phyloP scores from a whole-genome alignment of 2,888 invertebrate species.

The Synanthedon tipuliformis region DNA sequence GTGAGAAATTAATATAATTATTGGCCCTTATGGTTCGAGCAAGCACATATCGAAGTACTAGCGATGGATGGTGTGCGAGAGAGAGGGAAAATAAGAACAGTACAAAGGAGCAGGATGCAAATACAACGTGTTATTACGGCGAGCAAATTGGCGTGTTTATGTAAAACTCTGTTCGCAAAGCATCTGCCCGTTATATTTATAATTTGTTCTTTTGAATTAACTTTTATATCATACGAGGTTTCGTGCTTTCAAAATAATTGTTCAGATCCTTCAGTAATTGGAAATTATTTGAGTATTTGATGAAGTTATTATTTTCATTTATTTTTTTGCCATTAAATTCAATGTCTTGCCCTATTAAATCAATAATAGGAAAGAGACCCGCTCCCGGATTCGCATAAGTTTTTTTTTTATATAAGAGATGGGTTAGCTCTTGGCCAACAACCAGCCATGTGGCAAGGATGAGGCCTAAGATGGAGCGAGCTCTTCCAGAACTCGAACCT shows the following conservation, averaged over 20 bases:
- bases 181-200: constrained; percentile 29
- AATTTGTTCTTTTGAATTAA: constrained; percentile 20
- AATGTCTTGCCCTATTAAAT: too few relatives aligned
- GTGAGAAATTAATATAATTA: constrained; percentile 52
- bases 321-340: too few relatives aligned
- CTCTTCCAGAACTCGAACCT: too few relatives aligned
- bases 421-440: too few relatives aligned
- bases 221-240: constrained; percentile 26
- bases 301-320: not conserved
- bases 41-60: constrained; percentile 20
- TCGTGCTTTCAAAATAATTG: not conserved
- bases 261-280: not conserved
- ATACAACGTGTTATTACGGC: constrained; percentile 39
- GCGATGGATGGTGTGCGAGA: constrained; percentile 24
- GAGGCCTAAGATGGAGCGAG: too few relatives aligned
- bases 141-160: constrained; percentile 50
- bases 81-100: constrained; percentile 13
- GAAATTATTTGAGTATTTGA: not conserved
- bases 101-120: constrained; percentile 18
- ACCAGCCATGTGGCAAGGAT: too few relatives aligned
- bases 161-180: constrained; percentile 35
- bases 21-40: constrained; percentile 30
- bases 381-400: too few relatives aligned
- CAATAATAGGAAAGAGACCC: too few relatives aligned
- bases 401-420: too few relatives aligned